These are phyloP conservation scores for Ageneiosus marmoratus DNA, from an alignment of 2,113 vertebrate genomes.

Conservation along the genomic window DNA sequence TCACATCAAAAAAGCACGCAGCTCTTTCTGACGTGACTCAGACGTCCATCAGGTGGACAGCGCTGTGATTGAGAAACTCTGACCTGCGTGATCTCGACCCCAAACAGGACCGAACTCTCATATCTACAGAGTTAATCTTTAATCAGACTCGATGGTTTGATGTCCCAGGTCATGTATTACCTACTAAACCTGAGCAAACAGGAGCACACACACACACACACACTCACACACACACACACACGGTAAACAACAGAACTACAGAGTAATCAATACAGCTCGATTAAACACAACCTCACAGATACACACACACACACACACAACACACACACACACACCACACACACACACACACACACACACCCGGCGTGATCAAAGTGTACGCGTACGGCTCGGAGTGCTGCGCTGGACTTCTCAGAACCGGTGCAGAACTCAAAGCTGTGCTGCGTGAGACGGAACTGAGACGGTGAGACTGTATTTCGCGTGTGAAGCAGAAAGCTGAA, in stretches of 20 bases:
- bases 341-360: too few species aligned
- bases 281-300: neutral
- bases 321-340: too few species aligned
- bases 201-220: neutral
- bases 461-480: neutral
- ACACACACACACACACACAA: too few species aligned
- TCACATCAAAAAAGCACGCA: neutral
- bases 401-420: neutral
- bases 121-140: slow-evolving; percentile 32
- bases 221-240: neutral
- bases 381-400: neutral
- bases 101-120: neutral
- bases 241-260: neutral
- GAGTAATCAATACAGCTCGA: neutral
- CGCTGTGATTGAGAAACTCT: neutral
- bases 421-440: neutral
- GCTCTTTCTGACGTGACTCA: neutral
- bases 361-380: neutral
- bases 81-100: slow-evolving; percentile 4
- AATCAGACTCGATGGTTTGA: slow-evolving; percentile 26
- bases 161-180: slow-evolving; percentile 15
- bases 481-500: neutral
- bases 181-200: slow-evolving; percentile 36
- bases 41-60: neutral
- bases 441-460: neutral